Percentiles rank a stretch among this genome's conserved stretches.
Evolutionary conservation across 1,140 invertebrate genomes (phyloP).

Genomic region (Geopemphigus sp.): DNA sequence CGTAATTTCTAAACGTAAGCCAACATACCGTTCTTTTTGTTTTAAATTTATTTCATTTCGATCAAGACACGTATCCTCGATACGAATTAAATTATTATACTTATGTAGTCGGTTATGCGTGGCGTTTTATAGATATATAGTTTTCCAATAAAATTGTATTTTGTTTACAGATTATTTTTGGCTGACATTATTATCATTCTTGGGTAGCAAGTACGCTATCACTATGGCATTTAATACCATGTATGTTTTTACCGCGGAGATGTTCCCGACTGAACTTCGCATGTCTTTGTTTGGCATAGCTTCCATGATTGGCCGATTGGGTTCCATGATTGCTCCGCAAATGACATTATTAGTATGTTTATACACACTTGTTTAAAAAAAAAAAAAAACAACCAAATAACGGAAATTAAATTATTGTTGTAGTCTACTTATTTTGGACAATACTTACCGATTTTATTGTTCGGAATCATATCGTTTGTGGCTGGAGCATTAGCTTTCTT

Average conservation of each 20-base stretch:
- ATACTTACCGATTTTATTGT: constrained; percentile 61
- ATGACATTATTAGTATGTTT: constrained; percentile 64
- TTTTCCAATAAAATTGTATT: not conserved
- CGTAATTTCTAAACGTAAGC: constrained; percentile 51
- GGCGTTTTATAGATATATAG: not conserved
- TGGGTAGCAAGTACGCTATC: constrained; percentile 73
- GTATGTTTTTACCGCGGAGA: constrained; percentile 70
- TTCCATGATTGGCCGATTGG: constrained; percentile 70
- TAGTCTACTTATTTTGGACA: constrained; percentile 24
- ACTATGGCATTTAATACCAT: constrained; percentile 68
- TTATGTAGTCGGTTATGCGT: too few species aligned
- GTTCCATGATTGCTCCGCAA: constrained; percentile 67
- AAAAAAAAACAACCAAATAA: not conserved
- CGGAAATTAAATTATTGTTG: not conserved
- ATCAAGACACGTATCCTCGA: not conserved
- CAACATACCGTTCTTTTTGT: too few species aligned
- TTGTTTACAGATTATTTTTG: constrained; percentile 3
- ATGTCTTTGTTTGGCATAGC: constrained; percentile 66
- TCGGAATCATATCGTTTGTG: constrained; percentile 64
- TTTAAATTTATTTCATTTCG: not conserved
- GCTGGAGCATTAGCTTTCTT: constrained; percentile 63
- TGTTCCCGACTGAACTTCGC: constrained; percentile 69
- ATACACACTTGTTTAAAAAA: not conserved
- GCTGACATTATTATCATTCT: constrained; percentile 58
- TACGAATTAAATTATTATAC: not conserved